These are phyloP conservation scores for Philaethria dido DNA, from an alignment of 2,888 invertebrate species.

Conservation along the genomic window DNA sequence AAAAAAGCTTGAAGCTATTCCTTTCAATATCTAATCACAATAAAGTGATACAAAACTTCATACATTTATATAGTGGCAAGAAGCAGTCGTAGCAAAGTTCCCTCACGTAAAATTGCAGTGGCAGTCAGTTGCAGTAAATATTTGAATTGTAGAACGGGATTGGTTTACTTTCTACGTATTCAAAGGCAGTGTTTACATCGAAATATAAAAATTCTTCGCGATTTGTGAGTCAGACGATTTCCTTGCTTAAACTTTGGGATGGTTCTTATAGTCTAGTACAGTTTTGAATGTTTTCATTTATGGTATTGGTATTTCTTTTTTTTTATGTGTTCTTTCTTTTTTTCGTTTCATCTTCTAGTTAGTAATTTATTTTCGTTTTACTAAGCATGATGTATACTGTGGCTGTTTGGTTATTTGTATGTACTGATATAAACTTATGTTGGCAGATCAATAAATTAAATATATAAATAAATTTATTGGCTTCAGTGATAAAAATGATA, in stretches of 20 bases:
- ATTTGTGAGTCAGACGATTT: constrained; percentile 47
- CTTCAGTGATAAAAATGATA: too few relatives aligned
- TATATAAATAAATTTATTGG: too few relatives aligned
- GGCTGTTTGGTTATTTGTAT: too few relatives aligned
- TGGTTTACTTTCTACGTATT: constrained; percentile 77
- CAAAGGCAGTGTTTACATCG: constrained; percentile 69
- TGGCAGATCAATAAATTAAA: too few relatives aligned
- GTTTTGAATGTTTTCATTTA: too few relatives aligned
- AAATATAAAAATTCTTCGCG: constrained; percentile 69
- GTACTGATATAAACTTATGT: too few relatives aligned
- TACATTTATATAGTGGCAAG: constrained; percentile 49
- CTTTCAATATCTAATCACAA: constrained; percentile 36
- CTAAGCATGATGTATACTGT: too few relatives aligned
- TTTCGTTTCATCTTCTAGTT: too few relatives aligned
- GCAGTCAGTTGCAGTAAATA: constrained; percentile 75
- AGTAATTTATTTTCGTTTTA: too few relatives aligned
- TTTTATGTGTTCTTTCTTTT: too few relatives aligned
- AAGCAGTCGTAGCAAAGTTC: constrained; percentile 55
- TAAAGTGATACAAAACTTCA: constrained; percentile 42
- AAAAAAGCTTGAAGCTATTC: too few relatives aligned
- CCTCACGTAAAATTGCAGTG: constrained; percentile 67
- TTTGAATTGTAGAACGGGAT: constrained; percentile 81
- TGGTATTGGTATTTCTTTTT: too few relatives aligned
- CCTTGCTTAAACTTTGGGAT: constrained; percentile 42
- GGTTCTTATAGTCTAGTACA: not conserved